phyloP scores from a whole-genome alignment of 2,888 invertebrate species.

The Dromius quadrimaculatus region DNA sequence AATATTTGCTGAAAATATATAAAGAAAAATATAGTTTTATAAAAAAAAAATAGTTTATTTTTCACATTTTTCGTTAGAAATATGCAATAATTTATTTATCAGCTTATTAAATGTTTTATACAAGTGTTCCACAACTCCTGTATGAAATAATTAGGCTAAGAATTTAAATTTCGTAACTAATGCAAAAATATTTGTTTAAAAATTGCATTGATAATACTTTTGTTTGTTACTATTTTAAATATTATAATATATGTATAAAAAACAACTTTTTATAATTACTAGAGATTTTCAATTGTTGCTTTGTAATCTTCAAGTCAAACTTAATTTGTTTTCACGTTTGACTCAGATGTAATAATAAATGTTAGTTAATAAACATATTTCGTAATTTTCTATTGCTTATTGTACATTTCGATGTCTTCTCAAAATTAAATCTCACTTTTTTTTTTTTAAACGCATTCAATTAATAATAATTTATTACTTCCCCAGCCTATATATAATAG shows the following conservation, averaged over 20 bases:
- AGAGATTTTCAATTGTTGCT: slow-evolving; percentile 37
- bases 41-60: no score
- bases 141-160: background rate
- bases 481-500: no score
- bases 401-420: no score
- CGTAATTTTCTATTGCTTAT: slow-evolving; percentile 2
- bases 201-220: slow-evolving; percentile 5
- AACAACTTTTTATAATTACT: slow-evolving; percentile 14
- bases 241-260: background rate
- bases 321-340: slow-evolving; percentile 46
- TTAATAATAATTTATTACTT: no score
- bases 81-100: background rate
- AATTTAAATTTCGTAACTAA: background rate
- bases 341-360: slow-evolving; percentile 44
- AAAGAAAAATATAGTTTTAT: no score
- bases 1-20: slow-evolving; percentile 58
- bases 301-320: slow-evolving; percentile 48
- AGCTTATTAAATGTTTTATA: background rate
- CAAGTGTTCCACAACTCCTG: background rate
- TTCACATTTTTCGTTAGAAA: background rate
- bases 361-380: slow-evolving; percentile 46
- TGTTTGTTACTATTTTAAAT: background rate
- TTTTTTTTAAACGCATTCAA: no score
- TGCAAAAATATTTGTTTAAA: slow-evolving; percentile 31
- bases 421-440: no score